Conservation (phyloP, 2,797 vertebrate genomes). For the Thaleichthys pacificus region DNA sequence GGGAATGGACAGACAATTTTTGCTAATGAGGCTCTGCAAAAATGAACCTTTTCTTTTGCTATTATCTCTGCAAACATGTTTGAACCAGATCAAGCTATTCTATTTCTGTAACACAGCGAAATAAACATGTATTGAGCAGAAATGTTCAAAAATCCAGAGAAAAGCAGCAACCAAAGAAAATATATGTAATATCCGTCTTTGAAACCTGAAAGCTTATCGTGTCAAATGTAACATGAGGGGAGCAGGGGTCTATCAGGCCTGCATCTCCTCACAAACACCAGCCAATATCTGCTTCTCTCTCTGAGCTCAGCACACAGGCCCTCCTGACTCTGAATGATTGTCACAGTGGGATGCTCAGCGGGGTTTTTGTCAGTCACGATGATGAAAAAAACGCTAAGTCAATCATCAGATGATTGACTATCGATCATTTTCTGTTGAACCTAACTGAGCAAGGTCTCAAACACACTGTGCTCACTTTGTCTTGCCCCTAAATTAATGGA, state of each 20-base stretch:
- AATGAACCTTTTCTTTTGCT: conserved; percentile 4
- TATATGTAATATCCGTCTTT: conserved; percentile 40
- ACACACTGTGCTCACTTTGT: conserved; percentile 5
- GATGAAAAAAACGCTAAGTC: conserved; percentile 28
- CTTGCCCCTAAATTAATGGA: conserved; percentile 5
- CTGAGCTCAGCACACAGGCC: conserved; percentile 6
- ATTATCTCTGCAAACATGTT: conserved; percentile 16
- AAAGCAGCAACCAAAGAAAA: conserved; percentile 10
- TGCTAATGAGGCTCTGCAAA: conserved; percentile 24
- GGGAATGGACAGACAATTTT: conserved; percentile 15
- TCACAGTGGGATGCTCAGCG: conserved; percentile 41
- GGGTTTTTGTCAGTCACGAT: conserved; percentile 23
- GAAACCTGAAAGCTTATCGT: conserved; percentile 50
- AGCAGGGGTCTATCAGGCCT: conserved; percentile 44
- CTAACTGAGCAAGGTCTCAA: conserved; percentile 14
- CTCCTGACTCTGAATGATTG: conserved; percentile 25
- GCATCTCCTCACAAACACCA: conserved; percentile 23
- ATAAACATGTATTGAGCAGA: conserved; percentile 27
- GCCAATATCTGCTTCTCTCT: conserved; percentile 36
- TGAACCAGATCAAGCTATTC: conserved; percentile 29
- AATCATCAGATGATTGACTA: conserved; percentile 54
- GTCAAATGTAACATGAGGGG: conserved; percentile 18
- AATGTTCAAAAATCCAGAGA: conserved; percentile 20
- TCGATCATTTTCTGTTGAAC: conserved; percentile 39
- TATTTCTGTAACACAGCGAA: conserved; percentile 46